These are phyloP conservation scores for Doris montereyensis DNA, from an alignment of 2,888 invertebrate species.

Conservation along the genomic window DNA sequence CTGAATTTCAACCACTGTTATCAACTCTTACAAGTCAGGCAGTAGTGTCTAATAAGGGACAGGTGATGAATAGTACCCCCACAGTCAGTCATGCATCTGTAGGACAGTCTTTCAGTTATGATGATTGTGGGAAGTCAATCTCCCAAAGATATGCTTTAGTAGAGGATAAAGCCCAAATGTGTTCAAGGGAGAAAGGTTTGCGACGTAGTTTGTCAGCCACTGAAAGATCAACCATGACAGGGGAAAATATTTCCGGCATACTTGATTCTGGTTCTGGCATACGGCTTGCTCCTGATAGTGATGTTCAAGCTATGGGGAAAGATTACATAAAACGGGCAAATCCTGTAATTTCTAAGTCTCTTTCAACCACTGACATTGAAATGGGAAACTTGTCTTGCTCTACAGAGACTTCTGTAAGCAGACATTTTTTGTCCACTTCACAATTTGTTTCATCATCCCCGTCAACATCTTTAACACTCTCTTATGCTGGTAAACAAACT, in stretches of 20 bases:
- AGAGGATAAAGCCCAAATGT: conserved; percentile 85
- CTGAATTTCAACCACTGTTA: no score
- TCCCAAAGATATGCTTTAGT: conserved; percentile 86
- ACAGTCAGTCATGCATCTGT: no score
- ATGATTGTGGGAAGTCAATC: conserved; percentile 84
- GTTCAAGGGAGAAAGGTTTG: conserved; percentile 65
- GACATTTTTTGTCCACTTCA: conserved; percentile 35
- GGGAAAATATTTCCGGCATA: not conserved
- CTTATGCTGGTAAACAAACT: not conserved
- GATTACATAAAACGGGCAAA: conserved; percentile 75
- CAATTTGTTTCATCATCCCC: conserved; percentile 26
- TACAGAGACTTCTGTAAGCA: conserved; percentile 27
- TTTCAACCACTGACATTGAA: conserved; percentile 43
- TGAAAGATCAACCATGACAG: not conserved
- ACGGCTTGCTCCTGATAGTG: no score
- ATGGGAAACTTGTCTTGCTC: no score
- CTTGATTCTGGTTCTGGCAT: no score
- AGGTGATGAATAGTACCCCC: no score
- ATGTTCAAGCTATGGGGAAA: not conserved
- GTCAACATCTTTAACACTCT: conserved; percentile 26
- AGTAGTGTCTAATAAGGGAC: no score
- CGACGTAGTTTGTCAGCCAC: conserved; percentile 30
- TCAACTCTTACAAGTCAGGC: no score
- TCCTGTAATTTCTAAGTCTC: conserved; percentile 40
- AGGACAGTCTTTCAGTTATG: conserved; percentile 77